Evolutionary conservation across 2,797 vertebrate species (phyloP).

Genomic region (Trachurus trachurus): DNA sequence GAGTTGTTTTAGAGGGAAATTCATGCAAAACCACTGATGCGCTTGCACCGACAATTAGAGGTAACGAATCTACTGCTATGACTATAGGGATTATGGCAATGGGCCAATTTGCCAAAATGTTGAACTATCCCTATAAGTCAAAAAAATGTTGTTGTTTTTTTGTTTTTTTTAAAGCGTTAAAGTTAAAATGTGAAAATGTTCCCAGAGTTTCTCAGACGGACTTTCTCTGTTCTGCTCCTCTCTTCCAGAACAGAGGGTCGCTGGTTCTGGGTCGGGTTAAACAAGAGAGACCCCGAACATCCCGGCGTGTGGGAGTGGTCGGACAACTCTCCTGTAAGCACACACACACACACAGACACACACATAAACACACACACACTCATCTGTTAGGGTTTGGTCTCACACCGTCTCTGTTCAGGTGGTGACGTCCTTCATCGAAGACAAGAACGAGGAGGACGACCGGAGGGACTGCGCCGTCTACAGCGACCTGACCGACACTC

Average conservation of each 20-base stretch:
- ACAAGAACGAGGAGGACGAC: constrained; percentile 89
- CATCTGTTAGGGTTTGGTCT: background rate
- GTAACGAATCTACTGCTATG: no score
- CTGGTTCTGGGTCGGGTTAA: constrained; percentile 97
- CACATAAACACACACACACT: no score
- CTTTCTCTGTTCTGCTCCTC: constrained; percentile 59
- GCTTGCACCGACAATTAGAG: no score
- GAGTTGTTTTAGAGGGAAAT: no score
- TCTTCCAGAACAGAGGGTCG: constrained; percentile 88
- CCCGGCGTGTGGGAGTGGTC: constrained; percentile 93
- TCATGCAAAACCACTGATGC: no score
- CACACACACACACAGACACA: background rate
- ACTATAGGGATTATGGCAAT: no score
- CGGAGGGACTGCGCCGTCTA: constrained; percentile 90
- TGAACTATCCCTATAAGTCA: no score
- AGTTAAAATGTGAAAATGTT: background rate
- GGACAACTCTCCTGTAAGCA: constrained; percentile 91
- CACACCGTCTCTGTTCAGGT: constrained; percentile 82
- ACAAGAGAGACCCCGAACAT: constrained; percentile 90
- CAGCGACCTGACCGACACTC: constrained; percentile 83
- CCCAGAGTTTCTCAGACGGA: background rate
- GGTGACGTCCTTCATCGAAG: constrained; percentile 90
- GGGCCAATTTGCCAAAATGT: no score
- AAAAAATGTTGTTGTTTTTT: no score
- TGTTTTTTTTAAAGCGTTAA: background rate